These are phyloP conservation scores for Leptoclinus maculatus DNA, from an alignment of 2,797 vertebrate species.

Conservation along the genomic window DNA sequence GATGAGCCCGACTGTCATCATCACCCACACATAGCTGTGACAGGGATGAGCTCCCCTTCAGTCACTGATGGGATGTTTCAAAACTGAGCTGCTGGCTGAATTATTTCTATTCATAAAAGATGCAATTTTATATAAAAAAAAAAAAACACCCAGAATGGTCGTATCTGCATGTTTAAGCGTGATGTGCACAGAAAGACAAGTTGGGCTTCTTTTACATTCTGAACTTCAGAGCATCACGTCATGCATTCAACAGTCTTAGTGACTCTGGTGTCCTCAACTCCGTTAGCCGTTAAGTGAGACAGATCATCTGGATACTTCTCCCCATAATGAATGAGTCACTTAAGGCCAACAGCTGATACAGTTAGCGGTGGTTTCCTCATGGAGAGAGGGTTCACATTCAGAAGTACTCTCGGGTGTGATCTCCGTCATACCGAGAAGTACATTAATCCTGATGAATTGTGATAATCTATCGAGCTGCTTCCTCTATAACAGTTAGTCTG, in stretches of 20 bases:
- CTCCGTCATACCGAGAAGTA: not conserved
- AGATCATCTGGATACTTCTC: not conserved
- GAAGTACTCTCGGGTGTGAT: not conserved
- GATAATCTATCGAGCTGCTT: conserved; percentile 48
- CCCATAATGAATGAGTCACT: not conserved
- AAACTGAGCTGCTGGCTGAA: not conserved
- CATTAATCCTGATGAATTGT: conserved; percentile 24
- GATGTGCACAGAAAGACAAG: not conserved
- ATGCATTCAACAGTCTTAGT: conserved; percentile 7
- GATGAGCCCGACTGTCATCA: conserved; percentile 25
- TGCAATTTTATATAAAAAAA: not conserved
- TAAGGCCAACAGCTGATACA: not conserved
- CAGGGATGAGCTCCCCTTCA: conserved; percentile 45
- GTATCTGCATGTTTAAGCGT: not conserved
- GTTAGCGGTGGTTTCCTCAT: not conserved
- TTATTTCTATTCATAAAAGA: not conserved
- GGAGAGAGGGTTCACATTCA: not conserved
- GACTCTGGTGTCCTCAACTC: not conserved
- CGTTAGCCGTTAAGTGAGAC: not conserved
- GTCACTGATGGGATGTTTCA: not conserved
- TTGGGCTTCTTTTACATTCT: not conserved
- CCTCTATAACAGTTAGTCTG: conserved; percentile 15
- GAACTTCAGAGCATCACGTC: not conserved
- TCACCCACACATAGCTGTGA: conserved; percentile 30
- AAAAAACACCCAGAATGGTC: not conserved